Conservation (phyloP, 1,140 invertebrate genomes). For the Drosophila saltans region DNA sequence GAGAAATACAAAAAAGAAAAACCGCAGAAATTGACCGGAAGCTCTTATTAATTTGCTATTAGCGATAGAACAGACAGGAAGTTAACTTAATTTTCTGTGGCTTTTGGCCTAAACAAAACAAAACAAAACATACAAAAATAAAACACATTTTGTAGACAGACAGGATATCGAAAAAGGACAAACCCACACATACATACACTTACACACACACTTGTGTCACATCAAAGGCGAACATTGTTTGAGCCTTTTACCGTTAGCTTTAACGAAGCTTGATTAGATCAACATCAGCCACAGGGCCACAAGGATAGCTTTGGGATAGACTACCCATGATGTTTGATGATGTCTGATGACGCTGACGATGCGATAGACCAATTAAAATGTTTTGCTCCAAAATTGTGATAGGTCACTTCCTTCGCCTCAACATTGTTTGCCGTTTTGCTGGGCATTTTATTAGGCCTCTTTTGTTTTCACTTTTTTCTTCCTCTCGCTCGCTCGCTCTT, state of each 20-base stretch:
- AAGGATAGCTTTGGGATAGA: constrained; percentile 17
- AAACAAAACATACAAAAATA: constrained; percentile 24
- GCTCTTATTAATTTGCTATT: constrained; percentile 83
- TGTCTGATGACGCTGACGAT: neutral
- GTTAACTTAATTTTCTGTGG: constrained; percentile 81
- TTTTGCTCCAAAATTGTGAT: constrained; percentile 68
- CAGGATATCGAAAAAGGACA: constrained; percentile 54
- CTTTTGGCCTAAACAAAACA: constrained; percentile 55
- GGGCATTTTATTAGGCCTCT: constrained; percentile 31
- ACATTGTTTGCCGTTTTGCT: neutral
- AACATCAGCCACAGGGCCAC: constrained; percentile 15
- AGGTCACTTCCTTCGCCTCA: constrained; percentile 56
- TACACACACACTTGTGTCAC: constrained; percentile 43
- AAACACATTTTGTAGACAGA: constrained; percentile 64
- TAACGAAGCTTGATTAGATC: constrained; percentile 72
- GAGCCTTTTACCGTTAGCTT: constrained; percentile 68
- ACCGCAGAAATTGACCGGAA: constrained; percentile 76
- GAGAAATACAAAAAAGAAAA: constrained; percentile 31
- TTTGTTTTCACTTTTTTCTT: constrained; percentile 63
- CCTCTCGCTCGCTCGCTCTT: neutral
- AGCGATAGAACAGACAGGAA: constrained; percentile 81
- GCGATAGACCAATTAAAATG: constrained; percentile 69
- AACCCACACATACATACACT: neutral
- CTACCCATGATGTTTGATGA: constrained; percentile 6
- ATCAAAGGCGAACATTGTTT: constrained; percentile 52